Evolutionary conservation across 2,888 invertebrate genomes (phyloP).

Genomic region (Endomychus coccineus): DNA sequence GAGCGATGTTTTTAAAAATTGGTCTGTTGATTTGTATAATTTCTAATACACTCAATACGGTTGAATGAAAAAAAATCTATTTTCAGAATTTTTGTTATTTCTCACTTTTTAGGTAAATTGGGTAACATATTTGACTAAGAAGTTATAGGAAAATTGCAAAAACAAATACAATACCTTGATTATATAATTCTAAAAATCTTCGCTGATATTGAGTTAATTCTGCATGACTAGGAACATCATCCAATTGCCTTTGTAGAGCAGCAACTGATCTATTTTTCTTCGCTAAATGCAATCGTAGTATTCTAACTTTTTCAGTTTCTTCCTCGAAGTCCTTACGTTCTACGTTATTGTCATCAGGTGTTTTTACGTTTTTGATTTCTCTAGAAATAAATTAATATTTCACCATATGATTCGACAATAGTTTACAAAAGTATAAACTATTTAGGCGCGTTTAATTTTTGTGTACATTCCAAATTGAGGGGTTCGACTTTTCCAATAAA

Average conservation of each 20-base stretch:
- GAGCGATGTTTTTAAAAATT: no score
- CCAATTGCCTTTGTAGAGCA: slow-evolving; percentile 74
- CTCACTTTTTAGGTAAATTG: no score
- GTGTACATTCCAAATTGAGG: no score
- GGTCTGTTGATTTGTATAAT: no score
- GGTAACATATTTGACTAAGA: slow-evolving; percentile 1
- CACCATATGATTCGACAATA: slow-evolving; percentile 22
- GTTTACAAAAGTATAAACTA: slow-evolving; percentile 9
- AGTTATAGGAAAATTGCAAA: background rate
- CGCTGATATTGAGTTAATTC: slow-evolving; percentile 94
- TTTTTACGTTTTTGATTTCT: slow-evolving; percentile 42
- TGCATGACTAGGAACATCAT: slow-evolving; percentile 87
- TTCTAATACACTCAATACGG: no score
- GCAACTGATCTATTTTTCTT: slow-evolving; percentile 73
- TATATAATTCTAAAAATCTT: slow-evolving; percentile 91
- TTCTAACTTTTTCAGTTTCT: slow-evolving; percentile 55
- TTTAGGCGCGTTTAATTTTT: background rate
- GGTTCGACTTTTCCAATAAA: no score
- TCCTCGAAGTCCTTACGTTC: slow-evolving; percentile 48
- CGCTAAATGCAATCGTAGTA: slow-evolving; percentile 63
- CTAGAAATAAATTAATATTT: no score
- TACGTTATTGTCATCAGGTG: slow-evolving; percentile 45
- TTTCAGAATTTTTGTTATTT: no score
- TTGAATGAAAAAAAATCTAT: no score
- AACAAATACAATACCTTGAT: slow-evolving; percentile 76